These are phyloP conservation scores for Drosophila simulans DNA, from an alignment of 1,140 invertebrate species.

Conservation along the genomic window DNA sequence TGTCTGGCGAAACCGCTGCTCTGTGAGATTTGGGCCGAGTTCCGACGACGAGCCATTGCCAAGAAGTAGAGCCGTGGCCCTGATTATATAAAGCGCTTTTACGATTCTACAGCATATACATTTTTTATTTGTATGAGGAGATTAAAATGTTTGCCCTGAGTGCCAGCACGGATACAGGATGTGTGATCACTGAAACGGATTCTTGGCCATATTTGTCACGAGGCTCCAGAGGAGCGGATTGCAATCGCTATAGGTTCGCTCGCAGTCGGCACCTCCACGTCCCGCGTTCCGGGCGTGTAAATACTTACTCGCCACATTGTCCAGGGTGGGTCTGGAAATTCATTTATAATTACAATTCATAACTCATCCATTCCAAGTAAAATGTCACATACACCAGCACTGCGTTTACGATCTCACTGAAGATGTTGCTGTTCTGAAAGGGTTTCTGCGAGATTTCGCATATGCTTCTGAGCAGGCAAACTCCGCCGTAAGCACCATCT, in stretches of 20 bases:
- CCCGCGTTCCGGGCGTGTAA: constrained; percentile 69
- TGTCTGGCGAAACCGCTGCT: constrained; percentile 49
- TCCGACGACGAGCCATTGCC: constrained; percentile 1
- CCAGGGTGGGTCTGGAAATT: constrained; percentile 47
- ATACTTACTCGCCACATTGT: constrained; percentile 70
- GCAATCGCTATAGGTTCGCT: constrained; percentile 50
- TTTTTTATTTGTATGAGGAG: neutral
- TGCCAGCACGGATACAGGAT: neutral
- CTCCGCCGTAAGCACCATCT: constrained; percentile 36
- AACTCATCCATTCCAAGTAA: neutral
- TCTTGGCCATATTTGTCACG: constrained; percentile 51
- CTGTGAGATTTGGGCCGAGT: constrained; percentile 59
- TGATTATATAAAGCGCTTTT: neutral
- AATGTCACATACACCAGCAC: constrained; percentile 59
- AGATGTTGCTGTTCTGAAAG: constrained; percentile 57
- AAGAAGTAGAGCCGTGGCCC: constrained; percentile 8
- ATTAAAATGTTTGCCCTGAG: constrained; percentile 2
- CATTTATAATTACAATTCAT: neutral
- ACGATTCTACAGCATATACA: neutral
- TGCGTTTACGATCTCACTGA: constrained; percentile 64
- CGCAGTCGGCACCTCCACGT: constrained; percentile 57
- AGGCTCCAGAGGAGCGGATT: constrained; percentile 49
- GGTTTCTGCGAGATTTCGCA: constrained; percentile 69
- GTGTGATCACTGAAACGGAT: constrained; percentile 37
- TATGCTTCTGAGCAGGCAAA: constrained; percentile 69